A percentile compares a stretch with the other conserved stretches of the same genome.
Conservation (phyloP, 37 sponge, comb jelly and placozoan genomes). For the Haliclona indistincta region DNA sequence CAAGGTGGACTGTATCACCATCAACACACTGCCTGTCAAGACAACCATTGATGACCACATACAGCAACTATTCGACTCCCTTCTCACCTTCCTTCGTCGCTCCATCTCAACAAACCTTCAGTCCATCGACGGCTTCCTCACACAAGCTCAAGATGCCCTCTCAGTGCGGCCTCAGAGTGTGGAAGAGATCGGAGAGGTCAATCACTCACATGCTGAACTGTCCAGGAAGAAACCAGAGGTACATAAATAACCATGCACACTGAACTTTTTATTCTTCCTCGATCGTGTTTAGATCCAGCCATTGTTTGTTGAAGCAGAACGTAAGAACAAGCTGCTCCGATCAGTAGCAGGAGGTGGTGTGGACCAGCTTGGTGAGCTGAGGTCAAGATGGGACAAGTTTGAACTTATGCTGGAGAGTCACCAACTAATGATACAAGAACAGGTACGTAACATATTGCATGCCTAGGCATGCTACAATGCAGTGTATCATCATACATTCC, state of each 20-base stretch:
- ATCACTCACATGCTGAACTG: conserved; percentile 73
- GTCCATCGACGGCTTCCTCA: conserved; percentile 83
- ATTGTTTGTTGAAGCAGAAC: conserved; percentile 79
- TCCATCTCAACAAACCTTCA: conserved; percentile 57
- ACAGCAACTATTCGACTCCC: conserved; percentile 91
- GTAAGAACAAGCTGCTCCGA: conserved; percentile 88
- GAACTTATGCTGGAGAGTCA: conserved; percentile 97
- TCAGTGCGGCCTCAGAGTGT: conserved; percentile 86
- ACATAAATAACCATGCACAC: neutral
- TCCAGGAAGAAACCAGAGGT: conserved; percentile 67
- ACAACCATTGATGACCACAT: conserved; percentile 94
- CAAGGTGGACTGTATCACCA: conserved; percentile 91
- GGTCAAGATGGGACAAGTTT: conserved; percentile 90
- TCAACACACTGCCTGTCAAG: conserved; percentile 92
- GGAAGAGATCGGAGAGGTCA: conserved; percentile 93
- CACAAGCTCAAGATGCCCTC: conserved; percentile 71
- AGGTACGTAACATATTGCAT: conserved; percentile 15
- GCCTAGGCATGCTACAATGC: neutral
- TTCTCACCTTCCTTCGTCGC: conserved; percentile 72
- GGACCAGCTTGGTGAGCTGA: conserved; percentile 74
- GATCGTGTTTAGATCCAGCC: conserved; percentile 67
- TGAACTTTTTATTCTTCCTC: neutral
- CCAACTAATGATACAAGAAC: conserved; percentile 94
- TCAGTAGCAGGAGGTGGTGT: conserved; percentile 87
- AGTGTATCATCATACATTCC: neutral